Percentiles rank a stretch among this genome's conserved stretches.
Conservation (phyloP, 2,797 vertebrate genomes). For the Thalassophryne amazonica region DNA sequence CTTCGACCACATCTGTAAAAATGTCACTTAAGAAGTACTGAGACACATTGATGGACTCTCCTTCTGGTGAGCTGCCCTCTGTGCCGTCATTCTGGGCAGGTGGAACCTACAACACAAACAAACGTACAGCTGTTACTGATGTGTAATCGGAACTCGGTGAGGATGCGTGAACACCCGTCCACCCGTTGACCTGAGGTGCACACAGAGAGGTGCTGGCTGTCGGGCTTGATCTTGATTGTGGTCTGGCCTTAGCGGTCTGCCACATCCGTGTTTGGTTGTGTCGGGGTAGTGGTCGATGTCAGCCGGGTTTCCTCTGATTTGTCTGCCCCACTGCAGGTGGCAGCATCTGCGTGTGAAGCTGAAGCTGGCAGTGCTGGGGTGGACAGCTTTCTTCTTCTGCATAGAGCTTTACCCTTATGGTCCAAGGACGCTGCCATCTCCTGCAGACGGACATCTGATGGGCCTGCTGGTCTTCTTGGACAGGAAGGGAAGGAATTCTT, state of each 20-base stretch:
- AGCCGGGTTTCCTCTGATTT: not conserved
- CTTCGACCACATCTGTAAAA: conserved; percentile 90
- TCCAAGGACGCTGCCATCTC: conserved; percentile 61
- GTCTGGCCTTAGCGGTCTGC: not conserved
- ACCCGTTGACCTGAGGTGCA: conserved; percentile 44
- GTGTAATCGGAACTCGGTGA: not conserved
- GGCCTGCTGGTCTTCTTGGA: conserved; percentile 67
- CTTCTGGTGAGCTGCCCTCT: conserved; percentile 43
- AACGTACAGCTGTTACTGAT: not conserved
- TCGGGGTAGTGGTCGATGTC: not conserved
- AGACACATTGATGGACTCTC: conserved; percentile 80
- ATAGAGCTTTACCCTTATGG: conserved; percentile 48
- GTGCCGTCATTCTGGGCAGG: not conserved
- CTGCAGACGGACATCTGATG: conserved; percentile 33
- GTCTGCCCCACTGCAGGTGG: not conserved
- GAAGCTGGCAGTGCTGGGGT: conserved; percentile 25
- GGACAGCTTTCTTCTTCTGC: conserved; percentile 48
- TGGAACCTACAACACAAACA: conserved; percentile 24
- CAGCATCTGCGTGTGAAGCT: not conserved
- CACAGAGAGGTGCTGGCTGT: not conserved
- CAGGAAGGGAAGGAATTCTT: conserved; percentile 81
- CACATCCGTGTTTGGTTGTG: not conserved
- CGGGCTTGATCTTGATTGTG: not conserved
- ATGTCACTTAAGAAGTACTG: conserved; percentile 91
- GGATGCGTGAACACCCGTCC: not conserved